Conservation (phyloP, 2,113 vertebrate genomes). For the Callionymus lyra region DNA sequence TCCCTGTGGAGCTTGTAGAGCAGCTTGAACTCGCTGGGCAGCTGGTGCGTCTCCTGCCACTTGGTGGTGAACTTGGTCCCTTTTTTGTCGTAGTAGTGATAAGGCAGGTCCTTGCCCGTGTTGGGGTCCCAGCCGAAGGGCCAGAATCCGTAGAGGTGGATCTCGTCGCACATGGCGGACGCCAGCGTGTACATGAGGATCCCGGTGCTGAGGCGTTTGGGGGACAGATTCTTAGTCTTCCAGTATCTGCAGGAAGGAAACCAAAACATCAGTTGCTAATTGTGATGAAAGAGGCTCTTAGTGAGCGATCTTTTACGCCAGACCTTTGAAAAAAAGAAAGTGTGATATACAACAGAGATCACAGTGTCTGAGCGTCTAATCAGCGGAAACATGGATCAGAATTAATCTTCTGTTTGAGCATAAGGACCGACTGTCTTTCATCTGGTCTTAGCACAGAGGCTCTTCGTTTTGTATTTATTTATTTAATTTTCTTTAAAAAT, state of each 20-base stretch:
- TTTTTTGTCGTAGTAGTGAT: constrained; percentile 99
- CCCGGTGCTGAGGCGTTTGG: constrained; percentile 94
- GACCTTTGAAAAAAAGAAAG: no score
- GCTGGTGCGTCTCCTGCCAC: constrained; percentile 98
- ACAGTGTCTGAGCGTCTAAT: no score
- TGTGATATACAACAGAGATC: no score
- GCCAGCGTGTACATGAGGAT: constrained; percentile 97
- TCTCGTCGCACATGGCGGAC: constrained; percentile 87
- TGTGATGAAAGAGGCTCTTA: not conserved
- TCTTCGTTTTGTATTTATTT: no score
- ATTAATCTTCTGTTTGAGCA: not conserved
- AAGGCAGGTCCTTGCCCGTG: constrained; percentile 89
- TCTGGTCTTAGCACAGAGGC: no score
- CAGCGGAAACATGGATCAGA: not conserved
- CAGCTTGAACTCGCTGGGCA: constrained; percentile 95
- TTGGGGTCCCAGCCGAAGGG: constrained; percentile 95
- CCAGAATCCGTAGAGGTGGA: constrained; percentile 97
- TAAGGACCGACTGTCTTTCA: no score
- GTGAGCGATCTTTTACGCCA: no score
- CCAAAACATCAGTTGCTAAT: constrained; percentile 1
- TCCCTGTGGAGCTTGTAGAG: constrained; percentile 91
- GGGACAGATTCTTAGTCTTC: constrained; percentile 91
- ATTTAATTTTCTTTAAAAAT: no score
- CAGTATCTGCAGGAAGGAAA: constrained; percentile 75
- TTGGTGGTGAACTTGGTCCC: constrained; percentile 98